Evolutionary conservation across 2,888 invertebrate species (phyloP), one percentile per base, ranked within the genome.

Genomic region (Sussaba pulchella): DNA sequence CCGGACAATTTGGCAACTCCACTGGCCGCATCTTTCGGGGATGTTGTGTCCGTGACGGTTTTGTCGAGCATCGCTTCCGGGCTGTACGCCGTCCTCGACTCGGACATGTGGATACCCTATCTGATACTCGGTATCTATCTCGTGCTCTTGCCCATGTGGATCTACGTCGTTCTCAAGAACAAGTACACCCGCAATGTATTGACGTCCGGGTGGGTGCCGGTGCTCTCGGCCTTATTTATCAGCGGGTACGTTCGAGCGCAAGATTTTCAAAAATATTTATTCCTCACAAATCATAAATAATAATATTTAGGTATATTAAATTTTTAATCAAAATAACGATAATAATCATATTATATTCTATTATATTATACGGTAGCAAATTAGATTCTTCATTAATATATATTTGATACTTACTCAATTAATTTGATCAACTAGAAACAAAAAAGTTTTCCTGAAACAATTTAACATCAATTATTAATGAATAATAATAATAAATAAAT

Each of bases 1-100:
- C 99, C 99, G 0, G 99, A 99, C 93, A 99, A 99, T 93, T 95
- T 99, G 87, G 99, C 99, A 67, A 99, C 99, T 0, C 99, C 99
- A 0, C 94, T 99, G 52, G 99, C 99, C 19, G 99, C 99, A 10
- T 98, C 98, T 86, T 96, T 99, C 83, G 99, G 99, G 1, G 99
- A 99, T 92, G 96, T 99, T 17, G 97, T 98, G 50, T 99, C 99
- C 80, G 95, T 99, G 86, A 95, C 96, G 9, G 95, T 98, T 17
- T 94, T 99, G 0, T 96, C 99, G 0, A 94, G 95, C 84, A 96
- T 98, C 83, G 97, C 98, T 14, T 96, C 96, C 82, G 93, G 95
- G 71, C 94, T 98, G 87, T 97, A 95, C 89, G 93, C 93, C 5
- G 93, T 95, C 81, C 94, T 96, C 91, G 94, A 95, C 72, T 92